phyloP scores from a whole-genome alignment of 2,113 vertebrate genomes.

The Pteronura brasiliensis region DNA sequence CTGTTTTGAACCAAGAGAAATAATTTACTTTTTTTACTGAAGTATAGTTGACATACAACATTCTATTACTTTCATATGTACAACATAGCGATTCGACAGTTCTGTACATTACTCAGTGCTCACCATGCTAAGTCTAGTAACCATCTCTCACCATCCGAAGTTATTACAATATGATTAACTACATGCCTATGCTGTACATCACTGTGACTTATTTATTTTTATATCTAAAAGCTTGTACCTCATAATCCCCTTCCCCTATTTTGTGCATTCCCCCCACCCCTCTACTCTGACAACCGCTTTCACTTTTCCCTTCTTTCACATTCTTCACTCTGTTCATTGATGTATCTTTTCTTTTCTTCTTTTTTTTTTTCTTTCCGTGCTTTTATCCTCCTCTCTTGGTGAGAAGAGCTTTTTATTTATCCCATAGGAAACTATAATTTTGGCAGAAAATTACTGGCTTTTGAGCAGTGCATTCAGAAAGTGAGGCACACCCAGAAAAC shows the following conservation, averaged over 20 bases:
- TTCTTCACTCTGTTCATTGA: neutral
- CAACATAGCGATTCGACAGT: fast-evolving
- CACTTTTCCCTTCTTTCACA: neutral
- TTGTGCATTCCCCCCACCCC: neutral
- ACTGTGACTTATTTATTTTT: neutral
- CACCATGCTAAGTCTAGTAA: neutral
- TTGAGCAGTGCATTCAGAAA: conserved; percentile 24
- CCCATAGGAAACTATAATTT: conserved; percentile 54
- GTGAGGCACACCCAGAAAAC: conserved; percentile 60
- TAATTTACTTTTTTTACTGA: neutral
- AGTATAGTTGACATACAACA: neutral
- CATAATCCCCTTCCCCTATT: neutral
- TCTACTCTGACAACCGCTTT: neutral
- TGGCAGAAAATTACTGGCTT: conserved; percentile 63
- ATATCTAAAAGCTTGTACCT: neutral
- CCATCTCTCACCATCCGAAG: neutral
- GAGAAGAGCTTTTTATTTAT: conserved; percentile 65
- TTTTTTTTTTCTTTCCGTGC: neutral
- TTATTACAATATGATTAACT: neutral
- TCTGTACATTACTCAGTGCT: neutral
- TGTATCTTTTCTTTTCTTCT: neutral
- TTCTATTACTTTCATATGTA: neutral
- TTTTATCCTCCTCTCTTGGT: neutral
- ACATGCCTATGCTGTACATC: neutral
- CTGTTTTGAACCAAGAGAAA: neutral